Conservation (phyloP, 2,113 vertebrate species). For the Albula glossodonta region DNA sequence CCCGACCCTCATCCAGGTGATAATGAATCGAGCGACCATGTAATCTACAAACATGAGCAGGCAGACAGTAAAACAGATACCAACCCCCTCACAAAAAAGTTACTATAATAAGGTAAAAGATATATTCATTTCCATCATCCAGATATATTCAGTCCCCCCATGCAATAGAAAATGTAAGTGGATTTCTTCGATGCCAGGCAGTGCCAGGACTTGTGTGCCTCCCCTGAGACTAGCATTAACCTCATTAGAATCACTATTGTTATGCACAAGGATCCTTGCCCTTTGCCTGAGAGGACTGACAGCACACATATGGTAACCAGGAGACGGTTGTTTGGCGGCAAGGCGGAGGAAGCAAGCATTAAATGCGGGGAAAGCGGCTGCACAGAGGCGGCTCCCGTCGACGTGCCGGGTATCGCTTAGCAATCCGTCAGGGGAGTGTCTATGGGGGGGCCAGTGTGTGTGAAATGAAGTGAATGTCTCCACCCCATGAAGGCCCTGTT, state of each 20-base stretch:
- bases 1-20: not conserved
- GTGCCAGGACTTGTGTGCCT: not conserved
- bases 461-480: too few species aligned
- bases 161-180: not conserved
- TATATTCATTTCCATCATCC: not conserved
- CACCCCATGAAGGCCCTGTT: too few species aligned
- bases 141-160: not conserved
- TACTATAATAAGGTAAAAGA: not conserved
- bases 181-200: not conserved
- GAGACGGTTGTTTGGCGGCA: not conserved
- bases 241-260: not conserved
- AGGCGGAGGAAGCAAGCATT: not conserved
- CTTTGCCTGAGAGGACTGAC: not conserved
- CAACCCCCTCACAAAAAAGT: not conserved
- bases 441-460: too few species aligned
- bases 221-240: not conserved
- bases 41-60: not conserved
- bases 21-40: not conserved
- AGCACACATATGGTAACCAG: not conserved
- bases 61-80: not conserved
- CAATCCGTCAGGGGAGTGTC: too few species aligned
- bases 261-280: not conserved
- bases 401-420: too few species aligned
- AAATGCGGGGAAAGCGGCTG: too few species aligned
- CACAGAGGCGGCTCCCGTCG: too few species aligned